Percentiles rank a stretch among this genome's conserved stretches.
These are phyloP conservation scores for Mustelus asterias DNA, from an alignment of 2,113 vertebrate genomes.

Conservation along the genomic window DNA sequence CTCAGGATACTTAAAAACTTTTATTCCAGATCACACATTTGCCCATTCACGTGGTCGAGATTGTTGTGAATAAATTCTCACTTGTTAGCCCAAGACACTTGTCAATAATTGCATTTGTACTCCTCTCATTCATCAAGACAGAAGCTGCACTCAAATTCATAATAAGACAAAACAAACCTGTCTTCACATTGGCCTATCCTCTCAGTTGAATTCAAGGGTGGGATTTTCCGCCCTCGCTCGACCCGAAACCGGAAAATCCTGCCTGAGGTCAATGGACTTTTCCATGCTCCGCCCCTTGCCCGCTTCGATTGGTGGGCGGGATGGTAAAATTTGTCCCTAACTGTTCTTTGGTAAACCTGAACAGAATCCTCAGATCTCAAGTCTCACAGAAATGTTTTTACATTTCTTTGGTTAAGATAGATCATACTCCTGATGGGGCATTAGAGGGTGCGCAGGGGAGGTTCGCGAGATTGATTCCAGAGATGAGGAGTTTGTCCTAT, in stretches of 20 bases:
- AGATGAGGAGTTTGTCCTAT: too few relatives aligned
- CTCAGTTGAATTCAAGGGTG: background rate
- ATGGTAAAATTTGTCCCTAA: too few relatives aligned
- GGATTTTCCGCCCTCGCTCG: too few relatives aligned
- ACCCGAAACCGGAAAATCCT: too few relatives aligned
- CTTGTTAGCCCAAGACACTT: background rate
- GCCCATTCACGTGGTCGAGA: background rate
- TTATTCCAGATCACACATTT: background rate
- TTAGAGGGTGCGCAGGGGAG: too few relatives aligned
- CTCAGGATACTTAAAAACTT: background rate
- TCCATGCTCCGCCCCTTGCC: too few relatives aligned
- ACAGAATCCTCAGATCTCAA: background rate
- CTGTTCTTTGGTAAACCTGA: background rate
- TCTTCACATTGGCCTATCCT: background rate
- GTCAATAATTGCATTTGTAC: background rate
- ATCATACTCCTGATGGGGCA: background rate
- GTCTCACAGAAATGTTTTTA: background rate
- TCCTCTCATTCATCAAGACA: too few relatives aligned
- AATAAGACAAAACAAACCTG: background rate
- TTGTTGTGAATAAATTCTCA: background rate
- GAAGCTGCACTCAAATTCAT: background rate
- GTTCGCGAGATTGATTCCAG: too few relatives aligned
- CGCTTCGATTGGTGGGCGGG: too few relatives aligned
- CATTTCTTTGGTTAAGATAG: background rate
- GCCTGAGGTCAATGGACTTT: too few relatives aligned